These are phyloP conservation scores for Cataglyphis cursor DNA, from an alignment of 2,888 invertebrate genomes.

Conservation along the genomic window DNA sequence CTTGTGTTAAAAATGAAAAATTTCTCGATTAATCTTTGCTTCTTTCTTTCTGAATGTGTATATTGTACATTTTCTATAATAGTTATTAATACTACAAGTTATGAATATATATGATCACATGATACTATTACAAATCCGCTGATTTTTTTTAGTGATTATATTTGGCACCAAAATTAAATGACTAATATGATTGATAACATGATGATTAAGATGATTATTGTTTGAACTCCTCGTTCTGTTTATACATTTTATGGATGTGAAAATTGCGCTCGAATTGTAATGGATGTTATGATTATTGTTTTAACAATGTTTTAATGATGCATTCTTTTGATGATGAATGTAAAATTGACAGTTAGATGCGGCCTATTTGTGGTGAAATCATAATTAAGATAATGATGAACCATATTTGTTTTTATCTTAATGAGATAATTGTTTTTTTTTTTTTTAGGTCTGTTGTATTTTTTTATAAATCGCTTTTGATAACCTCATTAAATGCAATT, in stretches of 20 bases:
- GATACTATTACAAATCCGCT: not conserved
- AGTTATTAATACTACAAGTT: not conserved
- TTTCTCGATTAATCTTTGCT: not conserved
- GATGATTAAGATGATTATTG: not conserved
- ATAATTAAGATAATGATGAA: constrained; percentile 1
- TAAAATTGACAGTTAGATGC: not conserved
- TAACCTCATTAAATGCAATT: not conserved
- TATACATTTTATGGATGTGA: not conserved
- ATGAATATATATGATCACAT: not conserved
- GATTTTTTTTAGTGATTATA: not conserved
- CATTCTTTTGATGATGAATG: not conserved
- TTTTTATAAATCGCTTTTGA: not conserved
- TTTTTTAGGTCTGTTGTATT: not conserved
- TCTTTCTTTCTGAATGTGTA: not conserved
- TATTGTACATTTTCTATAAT: constrained; percentile 6
- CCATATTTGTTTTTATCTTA: not conserved
- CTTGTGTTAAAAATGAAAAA: not conserved
- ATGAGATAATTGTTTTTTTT: not conserved
- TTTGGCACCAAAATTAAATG: constrained; percentile 6
- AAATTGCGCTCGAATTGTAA: not conserved
- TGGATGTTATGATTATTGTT: not conserved
- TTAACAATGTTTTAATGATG: not conserved
- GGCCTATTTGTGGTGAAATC: not conserved
- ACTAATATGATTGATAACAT: not conserved
- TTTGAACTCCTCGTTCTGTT: not conserved